Evolutionary conservation across 2,888 invertebrate species (phyloP).

Genomic region (Temnothorax unifasciatus): DNA sequence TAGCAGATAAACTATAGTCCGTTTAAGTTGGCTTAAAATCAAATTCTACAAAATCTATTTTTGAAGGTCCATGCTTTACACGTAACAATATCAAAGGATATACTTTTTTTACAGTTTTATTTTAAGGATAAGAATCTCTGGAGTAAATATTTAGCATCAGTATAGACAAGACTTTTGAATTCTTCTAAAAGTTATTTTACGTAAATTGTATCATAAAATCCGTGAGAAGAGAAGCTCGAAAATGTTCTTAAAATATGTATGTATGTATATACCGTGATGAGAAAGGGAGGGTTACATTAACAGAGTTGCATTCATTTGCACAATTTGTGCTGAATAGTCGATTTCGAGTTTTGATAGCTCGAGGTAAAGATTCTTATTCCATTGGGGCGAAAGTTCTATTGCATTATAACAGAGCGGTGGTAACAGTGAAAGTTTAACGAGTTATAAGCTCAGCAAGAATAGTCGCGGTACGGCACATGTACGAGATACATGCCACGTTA

Average conservation of each 20-base stretch:
- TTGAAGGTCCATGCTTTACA: background rate
- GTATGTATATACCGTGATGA: background rate
- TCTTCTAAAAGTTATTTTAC: background rate
- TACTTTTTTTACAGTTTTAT: background rate
- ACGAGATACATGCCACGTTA: constrained; percentile 27
- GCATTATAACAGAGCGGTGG: background rate
- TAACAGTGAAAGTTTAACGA: constrained; percentile 45
- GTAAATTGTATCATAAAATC: background rate
- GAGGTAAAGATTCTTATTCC: constrained; percentile 20
- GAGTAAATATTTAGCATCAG: background rate
- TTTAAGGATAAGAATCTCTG: background rate
- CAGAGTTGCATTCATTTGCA: background rate
- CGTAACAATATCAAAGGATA: background rate
- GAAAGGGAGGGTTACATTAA: constrained; percentile 1
- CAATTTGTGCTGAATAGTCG: background rate
- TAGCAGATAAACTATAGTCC: background rate
- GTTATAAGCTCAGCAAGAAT: constrained; percentile 39
- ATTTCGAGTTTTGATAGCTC: constrained; percentile 19
- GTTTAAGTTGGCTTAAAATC: background rate
- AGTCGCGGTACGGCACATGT: background rate
- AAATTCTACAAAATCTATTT: constrained; percentile 4
- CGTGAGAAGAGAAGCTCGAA: background rate
- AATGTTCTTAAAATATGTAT: background rate
- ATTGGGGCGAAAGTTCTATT: constrained; percentile 20
- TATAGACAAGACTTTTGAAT: background rate